Evolutionary conservation across 2,888 invertebrate genomes (phyloP).

Genomic region (Folsomia candida): DNA sequence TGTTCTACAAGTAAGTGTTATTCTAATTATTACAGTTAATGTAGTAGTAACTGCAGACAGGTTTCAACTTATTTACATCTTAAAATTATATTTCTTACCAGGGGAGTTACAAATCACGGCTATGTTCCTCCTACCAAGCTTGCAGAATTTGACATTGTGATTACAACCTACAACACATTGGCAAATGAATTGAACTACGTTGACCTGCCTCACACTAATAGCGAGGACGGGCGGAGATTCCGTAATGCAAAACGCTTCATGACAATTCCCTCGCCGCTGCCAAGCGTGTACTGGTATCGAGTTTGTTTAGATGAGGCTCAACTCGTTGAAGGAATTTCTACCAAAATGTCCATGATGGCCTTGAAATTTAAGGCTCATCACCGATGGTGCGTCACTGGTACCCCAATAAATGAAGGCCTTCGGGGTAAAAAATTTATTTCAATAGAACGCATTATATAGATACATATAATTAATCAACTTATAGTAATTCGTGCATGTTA

Average conservation of each 20-base stretch:
- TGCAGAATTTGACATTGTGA: slow-evolving; percentile 66
- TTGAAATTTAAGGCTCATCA: slow-evolving; percentile 61
- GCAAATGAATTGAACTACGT: slow-evolving; percentile 64
- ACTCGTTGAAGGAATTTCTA: slow-evolving; percentile 63
- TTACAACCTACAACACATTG: slow-evolving; percentile 69
- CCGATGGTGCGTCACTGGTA: slow-evolving; percentile 75
- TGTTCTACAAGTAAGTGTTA: slow-evolving; percentile 56
- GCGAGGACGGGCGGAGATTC: slow-evolving; percentile 55
- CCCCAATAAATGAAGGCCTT: slow-evolving; percentile 61
- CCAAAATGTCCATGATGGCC: slow-evolving; percentile 58
- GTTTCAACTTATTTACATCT: background rate
- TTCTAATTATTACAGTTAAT: background rate
- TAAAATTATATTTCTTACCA: slow-evolving; percentile 18
- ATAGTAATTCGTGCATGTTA: too few species aligned
- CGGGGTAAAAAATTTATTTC: slow-evolving; percentile 45
- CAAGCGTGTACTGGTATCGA: slow-evolving; percentile 70
- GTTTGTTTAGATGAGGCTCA: slow-evolving; percentile 77
- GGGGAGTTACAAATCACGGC: slow-evolving; percentile 58
- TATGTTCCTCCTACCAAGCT: slow-evolving; percentile 65
- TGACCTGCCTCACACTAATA: slow-evolving; percentile 57
- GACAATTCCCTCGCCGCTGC: slow-evolving; percentile 66
- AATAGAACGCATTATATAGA: too few species aligned
- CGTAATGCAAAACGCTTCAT: slow-evolving; percentile 65
- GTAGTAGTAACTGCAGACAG: too few species aligned
- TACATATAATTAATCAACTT: too few species aligned